phyloP scores from a whole-genome alignment of 2,888 invertebrate genomes.

The Leptopilina drosophilae region DNA sequence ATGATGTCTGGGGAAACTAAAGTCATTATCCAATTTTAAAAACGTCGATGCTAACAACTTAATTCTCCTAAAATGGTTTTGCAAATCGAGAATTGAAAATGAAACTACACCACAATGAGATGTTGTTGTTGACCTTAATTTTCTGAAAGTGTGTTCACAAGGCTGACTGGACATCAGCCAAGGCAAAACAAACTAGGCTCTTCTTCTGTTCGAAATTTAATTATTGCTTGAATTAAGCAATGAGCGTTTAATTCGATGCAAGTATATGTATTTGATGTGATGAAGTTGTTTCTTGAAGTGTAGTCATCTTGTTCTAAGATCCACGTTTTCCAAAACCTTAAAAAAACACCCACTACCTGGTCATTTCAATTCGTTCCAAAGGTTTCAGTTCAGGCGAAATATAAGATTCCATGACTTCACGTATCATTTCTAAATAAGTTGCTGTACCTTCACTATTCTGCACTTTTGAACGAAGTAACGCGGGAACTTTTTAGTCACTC shows the following conservation, averaged over 20 bases:
- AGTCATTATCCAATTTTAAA: too few species aligned
- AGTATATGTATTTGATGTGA: not conserved
- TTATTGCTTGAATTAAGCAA: slow-evolving; percentile 4
- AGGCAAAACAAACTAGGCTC: not conserved
- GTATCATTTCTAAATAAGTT: not conserved
- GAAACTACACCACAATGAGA: not conserved
- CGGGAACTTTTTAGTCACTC: not conserved
- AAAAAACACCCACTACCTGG: not conserved
- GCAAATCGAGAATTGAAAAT: not conserved
- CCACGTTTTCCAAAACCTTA: not conserved
- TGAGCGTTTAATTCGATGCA: not conserved
- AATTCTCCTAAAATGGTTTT: not conserved
- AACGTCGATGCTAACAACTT: too few species aligned
- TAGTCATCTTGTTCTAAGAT: not conserved
- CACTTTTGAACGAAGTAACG: too few species aligned
- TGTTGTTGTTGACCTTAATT: not conserved
- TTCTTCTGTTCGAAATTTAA: not conserved
- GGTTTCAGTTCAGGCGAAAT: not conserved
- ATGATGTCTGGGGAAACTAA: too few species aligned
- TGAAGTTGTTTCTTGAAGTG: not conserved
- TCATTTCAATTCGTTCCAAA: not conserved
- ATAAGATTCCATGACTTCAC: not conserved
- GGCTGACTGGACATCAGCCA: not conserved
- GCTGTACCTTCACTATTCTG: too few species aligned
- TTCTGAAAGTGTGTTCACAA: not conserved